Conservation (phyloP, 2,888 invertebrate species). For the Omphaloscelis lunosa region DNA sequence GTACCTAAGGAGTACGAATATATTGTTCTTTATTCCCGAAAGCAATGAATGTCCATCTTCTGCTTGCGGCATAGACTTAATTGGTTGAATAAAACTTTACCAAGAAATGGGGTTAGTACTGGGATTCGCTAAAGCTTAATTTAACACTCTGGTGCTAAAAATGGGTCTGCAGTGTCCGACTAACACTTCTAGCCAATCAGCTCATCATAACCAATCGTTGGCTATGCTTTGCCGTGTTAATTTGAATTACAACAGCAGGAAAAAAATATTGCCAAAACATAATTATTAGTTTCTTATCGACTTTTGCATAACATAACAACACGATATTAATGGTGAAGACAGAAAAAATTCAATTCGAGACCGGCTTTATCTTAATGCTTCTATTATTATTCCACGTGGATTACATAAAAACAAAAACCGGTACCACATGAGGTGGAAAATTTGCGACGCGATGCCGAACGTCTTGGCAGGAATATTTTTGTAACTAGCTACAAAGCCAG, state of each 20-base stretch:
- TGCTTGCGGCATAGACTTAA: not conserved
- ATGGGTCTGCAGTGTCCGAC: too few relatives aligned
- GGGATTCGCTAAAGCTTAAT: too few relatives aligned
- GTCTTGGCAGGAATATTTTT: slow-evolving; percentile 26
- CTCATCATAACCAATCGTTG: not conserved
- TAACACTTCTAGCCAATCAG: not conserved
- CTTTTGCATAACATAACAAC: slow-evolving; percentile 32
- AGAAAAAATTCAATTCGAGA: slow-evolving; percentile 18
- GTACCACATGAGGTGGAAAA: slow-evolving; percentile 41
- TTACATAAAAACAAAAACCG: slow-evolving; percentile 41
- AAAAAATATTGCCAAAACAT: slow-evolving; percentile 10
- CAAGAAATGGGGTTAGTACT: too few relatives aligned
- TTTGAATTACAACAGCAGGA: slow-evolving; percentile 1
- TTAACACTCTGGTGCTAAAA: too few relatives aligned
- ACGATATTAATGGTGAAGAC: slow-evolving; percentile 16
- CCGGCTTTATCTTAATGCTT: slow-evolving; percentile 24
- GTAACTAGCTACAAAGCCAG: not conserved
- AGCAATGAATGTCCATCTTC: not conserved
- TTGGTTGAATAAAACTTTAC: not conserved
- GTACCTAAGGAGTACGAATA: not conserved
- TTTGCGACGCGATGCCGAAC: slow-evolving; percentile 26
- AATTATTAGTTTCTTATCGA: not conserved
- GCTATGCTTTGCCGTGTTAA: not conserved
- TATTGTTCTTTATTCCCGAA: slow-evolving; percentile 6
- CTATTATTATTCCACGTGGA: slow-evolving; percentile 28